A percentile compares a stretch with the other conserved stretches of the same genome.
These are phyloP conservation scores for Lasioglossum baleicum DNA, from an alignment of 1,140 invertebrate genomes.

Conservation along the genomic window DNA sequence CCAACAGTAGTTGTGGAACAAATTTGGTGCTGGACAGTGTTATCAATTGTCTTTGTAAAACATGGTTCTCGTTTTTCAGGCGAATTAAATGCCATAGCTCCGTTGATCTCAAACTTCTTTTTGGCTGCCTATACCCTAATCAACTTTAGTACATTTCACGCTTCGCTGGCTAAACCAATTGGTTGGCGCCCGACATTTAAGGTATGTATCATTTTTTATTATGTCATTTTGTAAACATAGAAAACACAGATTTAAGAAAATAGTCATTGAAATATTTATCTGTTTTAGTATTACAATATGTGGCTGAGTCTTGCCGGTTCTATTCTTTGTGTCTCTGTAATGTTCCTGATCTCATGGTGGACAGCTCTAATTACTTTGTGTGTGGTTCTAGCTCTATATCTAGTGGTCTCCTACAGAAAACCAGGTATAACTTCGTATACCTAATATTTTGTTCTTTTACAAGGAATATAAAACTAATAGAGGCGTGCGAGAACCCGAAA, in stretches of 20 bases:
- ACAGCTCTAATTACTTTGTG: constrained; percentile 94
- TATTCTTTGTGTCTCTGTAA: constrained; percentile 94
- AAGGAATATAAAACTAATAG: background rate
- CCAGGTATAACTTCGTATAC: constrained; percentile 81
- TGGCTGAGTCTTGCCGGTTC: constrained; percentile 95
- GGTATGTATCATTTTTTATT: constrained; percentile 82
- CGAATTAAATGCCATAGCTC: constrained; percentile 95
- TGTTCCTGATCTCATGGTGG: constrained; percentile 97
- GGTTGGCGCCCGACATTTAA: constrained; percentile 94
- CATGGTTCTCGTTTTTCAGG: constrained; percentile 78
- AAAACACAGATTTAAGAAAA: background rate
- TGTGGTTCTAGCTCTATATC: constrained; percentile 90
- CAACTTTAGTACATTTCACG: constrained; percentile 98
- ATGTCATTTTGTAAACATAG: constrained; percentile 19
- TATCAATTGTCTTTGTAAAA: background rate
- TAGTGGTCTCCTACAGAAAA: constrained; percentile 90
- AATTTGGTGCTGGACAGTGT: too few relatives aligned
- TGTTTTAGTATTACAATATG: constrained; percentile 95
- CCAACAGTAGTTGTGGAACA: too few relatives aligned
- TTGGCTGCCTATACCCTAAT: constrained; percentile 97
- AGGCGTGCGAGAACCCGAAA: too few relatives aligned
- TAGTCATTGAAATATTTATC: constrained; percentile 32
- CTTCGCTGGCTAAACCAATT: constrained; percentile 91
- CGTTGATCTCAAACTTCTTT: constrained; percentile 99
- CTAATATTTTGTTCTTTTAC: background rate